phyloP scores from a whole-genome alignment of 2,797 vertebrate genomes.

The Zenarchopterus dispar region DNA sequence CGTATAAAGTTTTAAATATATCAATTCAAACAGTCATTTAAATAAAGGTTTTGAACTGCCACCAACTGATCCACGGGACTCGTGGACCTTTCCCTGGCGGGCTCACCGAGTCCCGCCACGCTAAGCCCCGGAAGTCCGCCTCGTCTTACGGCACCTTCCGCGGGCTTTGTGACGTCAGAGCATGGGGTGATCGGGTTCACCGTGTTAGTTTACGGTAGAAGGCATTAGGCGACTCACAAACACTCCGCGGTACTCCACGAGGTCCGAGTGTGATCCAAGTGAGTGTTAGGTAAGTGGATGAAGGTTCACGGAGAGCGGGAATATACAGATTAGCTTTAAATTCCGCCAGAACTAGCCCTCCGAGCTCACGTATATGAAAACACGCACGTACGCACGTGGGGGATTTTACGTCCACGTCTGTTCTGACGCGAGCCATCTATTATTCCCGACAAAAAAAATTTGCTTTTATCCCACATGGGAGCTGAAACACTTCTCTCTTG shows the following conservation, averaged over 20 bases:
- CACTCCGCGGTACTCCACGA: slow-evolving; percentile 41
- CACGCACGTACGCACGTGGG: slow-evolving; percentile 10
- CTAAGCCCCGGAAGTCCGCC: slow-evolving; percentile 28
- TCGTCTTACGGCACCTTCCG: slow-evolving; percentile 12
- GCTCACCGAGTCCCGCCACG: neutral
- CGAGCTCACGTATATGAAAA: neutral
- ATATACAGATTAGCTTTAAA: slow-evolving; percentile 59
- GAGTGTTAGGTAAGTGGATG: slow-evolving; percentile 67
- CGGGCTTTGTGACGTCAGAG: slow-evolving; percentile 60
- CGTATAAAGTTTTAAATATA: no score
- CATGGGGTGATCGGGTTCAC: slow-evolving; percentile 59
- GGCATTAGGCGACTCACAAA: slow-evolving; percentile 51
- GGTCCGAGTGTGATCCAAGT: slow-evolving; percentile 44
- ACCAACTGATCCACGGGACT: no score
- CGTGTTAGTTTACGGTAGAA: slow-evolving; percentile 33
- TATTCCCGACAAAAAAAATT: slow-evolving; percentile 42
- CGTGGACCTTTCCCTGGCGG: neutral
- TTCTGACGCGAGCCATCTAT: slow-evolving; percentile 32
- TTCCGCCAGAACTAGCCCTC: slow-evolving; percentile 20
- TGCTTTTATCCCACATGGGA: slow-evolving; percentile 40
- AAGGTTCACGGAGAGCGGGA: slow-evolving; percentile 41
- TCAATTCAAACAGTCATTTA: no score
- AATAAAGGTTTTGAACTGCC: no score
- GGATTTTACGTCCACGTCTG: slow-evolving; percentile 53
- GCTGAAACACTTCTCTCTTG: slow-evolving; percentile 23